Base-by-base conservation (phyloP, 2,888 invertebrate species). In the Rhorus exstirpatorius region DNA sequence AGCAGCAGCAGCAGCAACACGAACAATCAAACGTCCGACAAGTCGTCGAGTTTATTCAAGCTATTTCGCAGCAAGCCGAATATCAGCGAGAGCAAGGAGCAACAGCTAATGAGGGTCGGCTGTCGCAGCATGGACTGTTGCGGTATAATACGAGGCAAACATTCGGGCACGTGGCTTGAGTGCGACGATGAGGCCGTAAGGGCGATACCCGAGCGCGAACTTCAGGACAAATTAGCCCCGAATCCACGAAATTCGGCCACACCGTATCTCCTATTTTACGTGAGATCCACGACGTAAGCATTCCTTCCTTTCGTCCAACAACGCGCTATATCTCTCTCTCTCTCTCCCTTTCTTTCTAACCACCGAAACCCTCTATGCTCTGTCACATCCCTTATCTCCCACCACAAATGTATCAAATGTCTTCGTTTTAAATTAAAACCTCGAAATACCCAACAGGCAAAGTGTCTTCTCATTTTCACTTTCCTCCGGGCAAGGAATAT, bases 111-210 rank as follows among this genome's bases (percentile, higher is more conserved):
- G 17, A 90, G 88, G 21, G 86, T 91, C 8, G 94, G 93, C 4
- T 95, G 95, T 87, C 91, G 93, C 0, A 94, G 95, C 3, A 90
- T 93, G 83, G 95, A 95, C 38, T 95, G 95, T 89, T 95, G 95
- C 89, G 94, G 94, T 6, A 93, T 95, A 3, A 93, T 94, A 10
- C 88, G 91, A 55, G 89, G 91, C 61, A 90, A 90, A 86, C 89
- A 91, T 86, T 85, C 86, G 3, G 88, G 94, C 7, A 94, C 95
- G 84, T 98, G 98, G 98, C 94, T 97, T 60, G 97, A 97, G 90
- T 98, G 97, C 91, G 97, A 98, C 92, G 98, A 98, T 91, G 97
- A 98, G 85, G 96, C 96, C 81, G 96, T 98, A 71, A 95, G 96
- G 86, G 95, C 96, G 7, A 96, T 98, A 91, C 95, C 96, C 35